phyloP scores from a whole-genome alignment of 2,113 vertebrate genomes.

The Aphyosemion australe region DNA sequence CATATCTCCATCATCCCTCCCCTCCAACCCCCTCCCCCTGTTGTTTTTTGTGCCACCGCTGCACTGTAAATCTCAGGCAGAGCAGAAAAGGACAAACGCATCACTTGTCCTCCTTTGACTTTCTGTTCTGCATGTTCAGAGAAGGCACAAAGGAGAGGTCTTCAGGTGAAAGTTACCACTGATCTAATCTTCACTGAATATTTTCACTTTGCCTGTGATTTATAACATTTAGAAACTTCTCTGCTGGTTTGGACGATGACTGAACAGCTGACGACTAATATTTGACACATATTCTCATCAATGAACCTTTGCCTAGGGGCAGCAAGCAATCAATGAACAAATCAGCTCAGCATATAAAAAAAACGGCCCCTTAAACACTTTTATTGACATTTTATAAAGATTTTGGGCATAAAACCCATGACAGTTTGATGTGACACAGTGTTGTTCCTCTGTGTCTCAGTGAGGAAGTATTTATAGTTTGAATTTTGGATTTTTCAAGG shows the following conservation, averaged over 20 bases:
- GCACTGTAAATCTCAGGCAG: constrained; percentile 6
- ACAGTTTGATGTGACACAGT: constrained; percentile 53
- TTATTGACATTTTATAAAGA: too few species aligned
- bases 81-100: constrained; percentile 14
- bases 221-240: neutral
- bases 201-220: neutral
- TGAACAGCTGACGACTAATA: constrained; percentile 45
- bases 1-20: constrained; percentile 11
- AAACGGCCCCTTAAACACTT: too few species aligned
- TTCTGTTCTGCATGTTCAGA: neutral
- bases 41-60: constrained; percentile 8
- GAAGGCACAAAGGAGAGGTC: neutral
- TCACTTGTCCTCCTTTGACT: constrained; percentile 10
- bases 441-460: constrained; percentile 38
- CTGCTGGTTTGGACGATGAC: constrained; percentile 6
- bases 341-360: constrained; percentile 13
- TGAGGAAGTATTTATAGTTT: constrained; percentile 21
- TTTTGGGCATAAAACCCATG: neutral
- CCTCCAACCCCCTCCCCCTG: neutral
- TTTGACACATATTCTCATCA: constrained; percentile 47
- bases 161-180: neutral
- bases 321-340: constrained; percentile 48
- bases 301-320: constrained; percentile 44
- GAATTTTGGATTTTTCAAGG: constrained; percentile 19
- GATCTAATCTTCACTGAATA: neutral